Base-by-base conservation (phyloP, 1,140 invertebrate genomes). In the Hylaeus volcanicus region DNA sequence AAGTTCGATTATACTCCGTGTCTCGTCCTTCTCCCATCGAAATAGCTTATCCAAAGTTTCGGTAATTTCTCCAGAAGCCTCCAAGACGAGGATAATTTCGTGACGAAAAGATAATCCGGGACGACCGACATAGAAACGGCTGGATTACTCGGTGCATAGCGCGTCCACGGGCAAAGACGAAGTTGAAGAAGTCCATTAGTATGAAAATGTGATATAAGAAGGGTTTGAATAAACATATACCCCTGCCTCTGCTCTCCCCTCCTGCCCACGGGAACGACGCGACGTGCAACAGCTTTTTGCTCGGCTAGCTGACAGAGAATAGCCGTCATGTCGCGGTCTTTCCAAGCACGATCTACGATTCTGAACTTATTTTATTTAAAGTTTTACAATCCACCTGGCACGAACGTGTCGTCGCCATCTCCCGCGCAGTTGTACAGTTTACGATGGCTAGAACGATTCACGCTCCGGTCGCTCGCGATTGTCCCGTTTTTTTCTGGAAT, bases 151-250 rank as follows among this genome's bases (percentile, higher is more conserved):
- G 56, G 55, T 41, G 64, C 55, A 64, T 51, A 48, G 1, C 61
- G 48, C 74, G 69, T 65, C 60, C 37, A 74, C 63, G 64, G 68
- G 73, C 53, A 60, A 56, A 73, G 82, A 73, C 71, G 51, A 69
- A 88, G 86, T 88, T 89, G 86, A 89, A 90, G 85, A 89, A 90
- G 88, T 89, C 88, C 88, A 90, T 90, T 90, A 90, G 88, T 89
- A 90, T 90, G 89, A 90, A 90, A 90, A 89, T 90, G 86, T 58
- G 88, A 83, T 86, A 81, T 63, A 88, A 87, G 80, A 89, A 85
- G 74, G 74, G 80, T 89, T 88, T 88, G 88, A 87, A 90, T 90
- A 90, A 89, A 90, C 84, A 89, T 88, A 80, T 68, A 26, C 70
- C 37, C 58, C 69, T 79, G n/a, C 71, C 37, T 75, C 53, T 26